These are phyloP conservation scores for Chalcis sispes DNA, from an alignment of 2,888 invertebrate species.

Conservation along the genomic window DNA sequence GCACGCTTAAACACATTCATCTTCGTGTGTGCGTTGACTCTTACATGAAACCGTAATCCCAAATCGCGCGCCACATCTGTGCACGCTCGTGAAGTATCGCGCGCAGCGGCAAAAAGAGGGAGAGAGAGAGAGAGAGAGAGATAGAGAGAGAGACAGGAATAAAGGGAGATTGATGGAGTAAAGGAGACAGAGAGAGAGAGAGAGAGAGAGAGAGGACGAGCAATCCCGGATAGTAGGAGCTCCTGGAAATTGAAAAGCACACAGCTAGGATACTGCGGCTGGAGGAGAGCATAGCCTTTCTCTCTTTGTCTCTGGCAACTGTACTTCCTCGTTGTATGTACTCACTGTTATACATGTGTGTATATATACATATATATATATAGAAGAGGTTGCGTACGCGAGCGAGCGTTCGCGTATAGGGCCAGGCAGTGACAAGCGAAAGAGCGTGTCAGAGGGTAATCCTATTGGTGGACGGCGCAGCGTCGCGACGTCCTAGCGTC, in stretches of 20 bases:
- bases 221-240: not conserved
- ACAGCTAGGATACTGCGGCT: not conserved
- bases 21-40: not conserved
- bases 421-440: conserved; percentile 62
- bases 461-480: conserved; percentile 75
- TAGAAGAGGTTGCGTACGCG: not conserved
- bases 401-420: not conserved
- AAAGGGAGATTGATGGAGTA: conserved; percentile 8
- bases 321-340: not conserved
- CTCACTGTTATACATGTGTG: not conserved
- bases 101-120: not conserved
- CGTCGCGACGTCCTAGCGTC: conserved; percentile 72
- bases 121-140: conserved; percentile 8
- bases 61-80: conserved; percentile 24
- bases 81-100: not conserved
- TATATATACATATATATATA: not conserved
- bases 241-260: conserved; percentile 50
- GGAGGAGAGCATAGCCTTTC: not conserved
- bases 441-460: conserved; percentile 76
- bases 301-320: too few relatives aligned
- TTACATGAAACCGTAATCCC: conserved; percentile 24
- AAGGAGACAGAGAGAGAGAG: not conserved
- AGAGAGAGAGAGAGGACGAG: not conserved
- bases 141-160: conserved; percentile 2
- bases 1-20: not conserved